Conservation (phyloP, 2,888 invertebrate species). For the Monopis laevigella region DNA sequence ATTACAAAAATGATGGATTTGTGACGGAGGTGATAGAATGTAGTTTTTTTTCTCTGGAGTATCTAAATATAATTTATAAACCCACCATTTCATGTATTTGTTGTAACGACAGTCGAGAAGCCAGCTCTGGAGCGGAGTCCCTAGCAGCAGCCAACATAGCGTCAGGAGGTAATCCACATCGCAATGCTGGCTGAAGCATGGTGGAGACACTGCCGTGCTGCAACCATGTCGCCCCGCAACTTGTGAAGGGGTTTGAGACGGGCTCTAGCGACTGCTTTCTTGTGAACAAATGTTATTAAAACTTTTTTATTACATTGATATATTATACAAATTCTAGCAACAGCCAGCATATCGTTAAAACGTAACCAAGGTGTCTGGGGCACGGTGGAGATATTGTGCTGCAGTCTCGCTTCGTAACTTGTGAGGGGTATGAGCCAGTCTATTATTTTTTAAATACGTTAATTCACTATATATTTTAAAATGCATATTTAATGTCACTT, state of each 20-base stretch:
- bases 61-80: neutral
- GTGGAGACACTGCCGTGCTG: conserved; percentile 51
- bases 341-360: too few relatives aligned
- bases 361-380: too few relatives aligned
- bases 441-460: too few relatives aligned
- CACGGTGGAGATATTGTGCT: too few relatives aligned
- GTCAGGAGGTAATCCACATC: conserved; percentile 72
- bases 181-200: conserved; percentile 64
- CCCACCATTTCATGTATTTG: conserved; percentile 89
- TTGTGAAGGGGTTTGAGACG: conserved; percentile 66
- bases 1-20: neutral
- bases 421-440: too few relatives aligned
- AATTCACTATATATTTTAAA: too few relatives aligned
- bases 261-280: conserved; percentile 72
- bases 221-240: conserved; percentile 56
- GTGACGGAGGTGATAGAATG: neutral
- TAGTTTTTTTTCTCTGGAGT: neutral
- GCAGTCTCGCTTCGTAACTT: too few relatives aligned
- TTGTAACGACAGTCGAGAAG: conserved; percentile 72
- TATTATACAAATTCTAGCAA: too few relatives aligned
- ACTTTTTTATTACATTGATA: too few relatives aligned
- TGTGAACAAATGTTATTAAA: conserved; percentile 3
- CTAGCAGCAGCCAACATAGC: conserved; percentile 89
- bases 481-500: too few relatives aligned
- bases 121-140: conserved; percentile 85